A percentile compares a stretch with the other conserved stretches of the same genome.
Evolutionary conservation across 2,113 vertebrate genomes (phyloP).

Genomic region (Haemorhous mexicanus): DNA sequence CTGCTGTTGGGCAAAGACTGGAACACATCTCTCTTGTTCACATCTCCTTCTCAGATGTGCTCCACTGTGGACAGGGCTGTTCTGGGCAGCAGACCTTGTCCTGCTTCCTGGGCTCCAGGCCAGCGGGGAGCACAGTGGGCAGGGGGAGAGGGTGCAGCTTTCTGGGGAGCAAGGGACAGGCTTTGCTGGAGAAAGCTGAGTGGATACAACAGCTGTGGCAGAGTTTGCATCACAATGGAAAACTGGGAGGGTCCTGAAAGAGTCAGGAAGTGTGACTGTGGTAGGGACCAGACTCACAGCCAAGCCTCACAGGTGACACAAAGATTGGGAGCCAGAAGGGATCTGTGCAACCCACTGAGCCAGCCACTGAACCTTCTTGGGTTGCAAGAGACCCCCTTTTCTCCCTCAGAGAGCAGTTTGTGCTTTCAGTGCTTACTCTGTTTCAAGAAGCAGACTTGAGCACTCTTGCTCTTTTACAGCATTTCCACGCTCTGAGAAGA

Average conservation of each 20-base stretch:
- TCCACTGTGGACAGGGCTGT: not conserved
- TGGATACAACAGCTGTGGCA: not conserved
- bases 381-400: not conserved
- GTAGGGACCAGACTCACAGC: not conserved
- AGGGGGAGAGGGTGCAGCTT: not conserved
- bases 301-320: not conserved
- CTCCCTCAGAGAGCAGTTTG: not conserved
- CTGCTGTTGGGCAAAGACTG: not conserved
- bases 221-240: not conserved
- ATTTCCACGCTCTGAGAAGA: not conserved
- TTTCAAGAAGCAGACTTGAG: not conserved
- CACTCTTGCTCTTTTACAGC: not conserved
- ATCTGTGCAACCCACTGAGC: not conserved
- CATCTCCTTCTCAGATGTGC: not conserved
- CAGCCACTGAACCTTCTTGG: not conserved
- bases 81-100: not conserved
- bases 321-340: not conserved
- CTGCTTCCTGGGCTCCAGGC: not conserved
- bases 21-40: rapidly evolving
- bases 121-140: not conserved
- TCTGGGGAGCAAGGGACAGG: not conserved
- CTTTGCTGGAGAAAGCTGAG: not conserved
- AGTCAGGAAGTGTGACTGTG: not conserved
- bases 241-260: not conserved
- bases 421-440: not conserved